These are phyloP conservation scores for Hemiscyllium ocellatum DNA, from an alignment of 2,113 vertebrate species.

Conservation along the genomic window DNA sequence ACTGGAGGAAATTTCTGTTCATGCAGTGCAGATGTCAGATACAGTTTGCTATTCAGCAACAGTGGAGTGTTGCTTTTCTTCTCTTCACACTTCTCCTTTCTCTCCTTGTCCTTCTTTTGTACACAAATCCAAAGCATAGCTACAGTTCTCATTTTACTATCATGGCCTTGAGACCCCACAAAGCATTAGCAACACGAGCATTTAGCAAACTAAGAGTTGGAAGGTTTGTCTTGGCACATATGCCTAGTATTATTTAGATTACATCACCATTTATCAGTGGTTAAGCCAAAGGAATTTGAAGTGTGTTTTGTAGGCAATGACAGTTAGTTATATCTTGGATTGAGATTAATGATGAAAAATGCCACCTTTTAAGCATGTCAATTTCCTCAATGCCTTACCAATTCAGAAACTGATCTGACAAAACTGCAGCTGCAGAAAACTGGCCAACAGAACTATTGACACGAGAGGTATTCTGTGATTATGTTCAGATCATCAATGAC, in stretches of 20 bases:
- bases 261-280: neutral
- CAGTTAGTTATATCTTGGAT: neutral
- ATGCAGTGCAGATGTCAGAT: too few relatives aligned
- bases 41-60: too few relatives aligned
- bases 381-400: neutral
- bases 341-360: neutral
- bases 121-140: too few relatives aligned
- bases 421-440: neutral
- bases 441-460: neutral
- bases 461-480: neutral
- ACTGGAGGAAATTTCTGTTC: too few relatives aligned
- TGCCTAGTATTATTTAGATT: neutral
- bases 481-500: neutral
- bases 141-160: neutral
- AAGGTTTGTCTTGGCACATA: slow-evolving; percentile 3
- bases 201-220: neutral
- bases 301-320: neutral
- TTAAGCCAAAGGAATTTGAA: neutral
- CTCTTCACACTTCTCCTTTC: too few relatives aligned
- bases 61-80: too few relatives aligned
- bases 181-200: neutral
- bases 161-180: neutral
- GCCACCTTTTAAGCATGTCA: neutral
- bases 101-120: too few relatives aligned
- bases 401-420: neutral